phyloP scores from a whole-genome alignment of 2,797 vertebrate species.

The Adelosebastes latens region DNA sequence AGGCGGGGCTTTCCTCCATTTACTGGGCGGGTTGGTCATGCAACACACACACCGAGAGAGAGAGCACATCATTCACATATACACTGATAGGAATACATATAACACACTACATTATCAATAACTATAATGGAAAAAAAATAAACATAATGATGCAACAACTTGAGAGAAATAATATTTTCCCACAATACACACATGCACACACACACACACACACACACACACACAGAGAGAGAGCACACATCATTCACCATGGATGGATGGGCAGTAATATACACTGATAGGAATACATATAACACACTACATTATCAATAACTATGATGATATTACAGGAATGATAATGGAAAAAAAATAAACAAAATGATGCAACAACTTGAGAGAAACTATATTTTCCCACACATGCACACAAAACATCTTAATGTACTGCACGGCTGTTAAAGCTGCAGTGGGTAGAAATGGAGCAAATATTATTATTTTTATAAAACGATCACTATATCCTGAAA shows the following conservation, averaged over 20 bases:
- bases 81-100: neutral
- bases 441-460: no score
- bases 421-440: no score
- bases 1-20: conserved; percentile 70
- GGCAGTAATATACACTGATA: neutral
- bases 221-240: neutral
- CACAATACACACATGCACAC: neutral
- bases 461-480: no score
- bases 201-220: neutral
- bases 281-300: neutral
- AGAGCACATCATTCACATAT: neutral
- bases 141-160: neutral
- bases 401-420: neutral
- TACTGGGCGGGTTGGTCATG: conserved; percentile 25
- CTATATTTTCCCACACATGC: neutral
- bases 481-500: no score
- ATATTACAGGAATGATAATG: no score
- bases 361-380: neutral
- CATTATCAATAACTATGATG: neutral
- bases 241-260: neutral
- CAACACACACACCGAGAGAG: neutral
- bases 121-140: neutral
- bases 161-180: neutral
- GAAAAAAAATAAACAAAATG: neutral
- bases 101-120: neutral